Conservation (phyloP, 2,113 vertebrate genomes). For the Callipepla californica region DNA sequence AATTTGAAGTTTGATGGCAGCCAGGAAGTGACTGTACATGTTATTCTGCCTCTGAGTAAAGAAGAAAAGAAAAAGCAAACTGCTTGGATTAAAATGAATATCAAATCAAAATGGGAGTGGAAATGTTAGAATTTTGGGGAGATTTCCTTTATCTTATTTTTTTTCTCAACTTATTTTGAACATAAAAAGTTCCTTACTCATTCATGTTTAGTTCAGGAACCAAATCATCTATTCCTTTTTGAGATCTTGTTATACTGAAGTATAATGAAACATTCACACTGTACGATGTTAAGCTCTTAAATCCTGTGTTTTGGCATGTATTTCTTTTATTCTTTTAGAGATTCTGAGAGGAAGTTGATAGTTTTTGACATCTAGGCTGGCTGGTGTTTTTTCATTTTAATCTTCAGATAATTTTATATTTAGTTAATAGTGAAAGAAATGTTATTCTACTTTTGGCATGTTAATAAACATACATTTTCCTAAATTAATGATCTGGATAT, state of each 20-base stretch:
- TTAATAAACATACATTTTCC: background rate
- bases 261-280: background rate
- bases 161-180: background rate
- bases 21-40: background rate
- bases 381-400: background rate
- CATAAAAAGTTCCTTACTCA: background rate
- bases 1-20: background rate
- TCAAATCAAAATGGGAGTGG: background rate
- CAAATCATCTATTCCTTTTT: background rate
- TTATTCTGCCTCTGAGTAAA: background rate
- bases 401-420: background rate
- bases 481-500: background rate
- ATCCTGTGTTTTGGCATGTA: background rate
- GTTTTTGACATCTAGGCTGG: background rate
- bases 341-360: background rate
- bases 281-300: background rate
- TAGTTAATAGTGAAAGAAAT: no score
- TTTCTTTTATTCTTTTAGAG: background rate
- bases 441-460: background rate
- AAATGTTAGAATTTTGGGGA: background rate
- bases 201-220: background rate
- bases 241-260: background rate
- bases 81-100: background rate
- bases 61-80: background rate
- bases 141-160: background rate